These are phyloP conservation scores for Brienomyrus longianalis DNA, from an alignment of 2,113 vertebrate species.

Conservation along the genomic window DNA sequence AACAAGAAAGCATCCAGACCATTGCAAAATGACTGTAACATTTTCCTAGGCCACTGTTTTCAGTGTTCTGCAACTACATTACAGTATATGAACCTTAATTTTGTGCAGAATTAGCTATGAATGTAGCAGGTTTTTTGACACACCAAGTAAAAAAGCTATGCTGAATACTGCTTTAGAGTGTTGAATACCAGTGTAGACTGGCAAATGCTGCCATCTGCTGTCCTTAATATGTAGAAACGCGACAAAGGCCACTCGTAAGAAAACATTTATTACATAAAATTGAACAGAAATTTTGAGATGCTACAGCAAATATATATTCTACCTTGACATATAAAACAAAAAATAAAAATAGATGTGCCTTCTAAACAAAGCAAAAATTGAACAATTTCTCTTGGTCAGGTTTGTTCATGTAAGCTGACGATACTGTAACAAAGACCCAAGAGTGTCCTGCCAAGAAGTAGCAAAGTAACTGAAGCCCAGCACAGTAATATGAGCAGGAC, in stretches of 20 bases:
- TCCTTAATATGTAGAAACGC: neutral
- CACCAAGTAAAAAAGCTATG: neutral
- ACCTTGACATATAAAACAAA: neutral
- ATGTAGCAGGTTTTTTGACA: neutral
- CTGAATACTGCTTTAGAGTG: neutral
- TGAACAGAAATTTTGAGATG: neutral
- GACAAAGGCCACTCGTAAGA: neutral
- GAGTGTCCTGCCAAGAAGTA: constrained; percentile 46
- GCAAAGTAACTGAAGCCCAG: constrained; percentile 62
- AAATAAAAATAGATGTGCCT: neutral
- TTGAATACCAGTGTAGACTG: neutral
- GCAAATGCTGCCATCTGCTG: constrained; percentile 21
- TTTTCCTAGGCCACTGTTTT: neutral
- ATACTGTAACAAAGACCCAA: neutral
- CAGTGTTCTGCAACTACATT: neutral
- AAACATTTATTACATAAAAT: neutral
- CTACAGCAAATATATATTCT: neutral
- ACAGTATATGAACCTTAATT: neutral
- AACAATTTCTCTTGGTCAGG: neutral
- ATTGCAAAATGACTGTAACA: neutral
- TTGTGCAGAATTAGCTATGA: neutral
- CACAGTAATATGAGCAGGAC: constrained; percentile 65
- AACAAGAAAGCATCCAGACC: neutral
- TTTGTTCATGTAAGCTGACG: neutral
- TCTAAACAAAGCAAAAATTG: neutral